Conservation (phyloP, 1,140 invertebrate genomes). For the Euura lappo region DNA sequence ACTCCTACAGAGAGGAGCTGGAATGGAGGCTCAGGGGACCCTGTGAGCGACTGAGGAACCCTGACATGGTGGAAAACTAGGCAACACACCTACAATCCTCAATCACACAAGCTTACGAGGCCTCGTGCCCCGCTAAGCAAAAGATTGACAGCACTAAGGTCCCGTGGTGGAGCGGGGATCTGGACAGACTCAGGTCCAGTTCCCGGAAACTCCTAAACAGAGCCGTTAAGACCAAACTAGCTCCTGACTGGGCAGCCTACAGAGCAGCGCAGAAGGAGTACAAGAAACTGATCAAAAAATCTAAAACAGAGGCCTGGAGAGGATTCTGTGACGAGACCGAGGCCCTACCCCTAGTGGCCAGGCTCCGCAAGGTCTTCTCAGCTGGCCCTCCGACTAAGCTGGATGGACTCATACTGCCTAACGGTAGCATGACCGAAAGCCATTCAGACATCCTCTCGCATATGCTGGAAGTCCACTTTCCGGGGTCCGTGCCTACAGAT, state of each 20-base stretch:
- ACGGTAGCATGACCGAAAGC: not conserved
- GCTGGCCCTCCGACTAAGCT: not conserved
- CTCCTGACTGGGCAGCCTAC: conserved; percentile 9
- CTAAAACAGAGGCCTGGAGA: conserved; percentile 11
- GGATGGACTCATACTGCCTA: not conserved
- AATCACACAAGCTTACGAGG: not conserved
- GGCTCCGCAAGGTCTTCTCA: conserved; percentile 11
- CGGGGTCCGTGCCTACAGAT: not conserved
- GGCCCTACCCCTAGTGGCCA: conserved; percentile 12
- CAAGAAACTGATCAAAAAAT: conserved; percentile 15
- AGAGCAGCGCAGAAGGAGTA: conserved; percentile 1
- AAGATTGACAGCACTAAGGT: too few species aligned
- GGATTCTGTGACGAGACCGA: too few species aligned
- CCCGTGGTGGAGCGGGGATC: conserved; percentile 13
- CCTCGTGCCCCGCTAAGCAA: too few species aligned
- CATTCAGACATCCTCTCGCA: conserved; percentile 11
- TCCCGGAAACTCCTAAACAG: conserved; percentile 9
- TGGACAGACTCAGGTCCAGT: not conserved
- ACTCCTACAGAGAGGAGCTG: too few species aligned
- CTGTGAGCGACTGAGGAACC: not conserved
- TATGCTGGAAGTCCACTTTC: conserved; percentile 15
- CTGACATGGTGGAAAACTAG: not conserved
- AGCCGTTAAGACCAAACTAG: not conserved
- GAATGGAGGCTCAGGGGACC: too few species aligned
- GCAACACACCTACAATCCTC: not conserved